Evolutionary conservation across 1,140 invertebrate genomes (phyloP), one percentile per base, ranked within the genome.

Genomic region (Drosophila triauraria): DNA sequence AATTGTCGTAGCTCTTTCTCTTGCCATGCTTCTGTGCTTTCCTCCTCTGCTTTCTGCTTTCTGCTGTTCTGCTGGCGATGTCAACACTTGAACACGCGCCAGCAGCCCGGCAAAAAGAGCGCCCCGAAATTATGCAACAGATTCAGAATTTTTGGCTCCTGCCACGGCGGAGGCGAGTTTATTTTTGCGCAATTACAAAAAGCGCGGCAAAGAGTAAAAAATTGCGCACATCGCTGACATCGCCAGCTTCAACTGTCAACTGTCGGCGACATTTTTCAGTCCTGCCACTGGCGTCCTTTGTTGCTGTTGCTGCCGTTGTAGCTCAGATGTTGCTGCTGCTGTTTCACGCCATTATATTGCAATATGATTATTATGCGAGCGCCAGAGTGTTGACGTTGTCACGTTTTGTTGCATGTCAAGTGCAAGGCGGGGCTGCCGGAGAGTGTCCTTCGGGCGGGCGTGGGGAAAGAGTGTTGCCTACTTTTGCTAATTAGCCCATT

Each of bases 331-430:
- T 76, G 63, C 44, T 67, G 78, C 50, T 68, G 82, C 78, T 81
- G 78, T 78, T 81, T 84, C 80, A 78, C 85, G 74, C 83, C 85
- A 87, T 87, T 87, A 87, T 90, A 78, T 84, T 76, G 84, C 85
- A 87, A 87, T 87, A 87, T 88, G 85, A 84, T 88, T 88, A 88
- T 88, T 88, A 90, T 90, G 85, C 80, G 85, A 90, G 75, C 75
- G 69, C 85, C 74, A 81, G 77, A 88, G 84, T 90, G 84, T 88
- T 90, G 84, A 72, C 85, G 85, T 72, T 81, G 84, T 88, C 85
- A 90, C 85, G 85, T 90, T 88, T 81, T 80, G 64, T 76, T 70
- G 74, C 84, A 75, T 88, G 85, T 81, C 84, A 88, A 88, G 85
- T 83, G 84, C 47, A 74, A 76, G 50, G 64, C 25, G 67, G 17